Base-by-base conservation (phyloP, 23 tunicate species). In the Halocynthia roretzi region DNA sequence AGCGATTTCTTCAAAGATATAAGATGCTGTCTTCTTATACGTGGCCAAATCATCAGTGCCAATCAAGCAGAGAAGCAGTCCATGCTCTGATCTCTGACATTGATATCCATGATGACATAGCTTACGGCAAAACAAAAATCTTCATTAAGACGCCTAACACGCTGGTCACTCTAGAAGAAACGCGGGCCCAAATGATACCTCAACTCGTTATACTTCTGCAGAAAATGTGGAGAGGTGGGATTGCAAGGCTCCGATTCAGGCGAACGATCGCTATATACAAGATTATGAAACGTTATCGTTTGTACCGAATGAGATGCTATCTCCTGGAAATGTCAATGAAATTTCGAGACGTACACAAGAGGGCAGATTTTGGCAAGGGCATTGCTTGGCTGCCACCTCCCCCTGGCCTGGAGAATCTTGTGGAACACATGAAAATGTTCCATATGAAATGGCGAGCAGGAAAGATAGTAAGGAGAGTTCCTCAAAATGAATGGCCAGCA, bases 31-130 rank as follows among this genome's bases (percentile, higher is more conserved):
- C 95, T 5, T 84, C 90, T 12, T 88, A 81, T 77, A 94, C 99
- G 6, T 94, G 99, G 99, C 99, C 99, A 8, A 88, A 94, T 70
- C 99, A 94, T 68, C 94, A 88, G 56, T 84, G 89, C 56, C 48
- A 78, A n/a, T 55, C 70, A 40, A 96, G 88, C 80, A 88, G 84
- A 56, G 91, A 87, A 78, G 99, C 99, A 12, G 99, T 88, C 9
- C 85, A 88, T 61, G 85, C 67, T 48, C 54, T 81, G 9, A 49
- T 64, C 51, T 61, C 71, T 62, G 71, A 64, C 19, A 77, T 62
- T 77, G 71, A 62, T 61, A 60, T 77, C 49, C 87, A 66, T 15
- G 83, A 88, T 60, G 99, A 94, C 55, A 87, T 94, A n/a, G 99
- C 87, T 8, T 94, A 84, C 62, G 99, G 99, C 10, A 94, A 94